Base-by-base conservation (phyloP, 2,113 vertebrate species). In the Mormoops blainvillei region DNA sequence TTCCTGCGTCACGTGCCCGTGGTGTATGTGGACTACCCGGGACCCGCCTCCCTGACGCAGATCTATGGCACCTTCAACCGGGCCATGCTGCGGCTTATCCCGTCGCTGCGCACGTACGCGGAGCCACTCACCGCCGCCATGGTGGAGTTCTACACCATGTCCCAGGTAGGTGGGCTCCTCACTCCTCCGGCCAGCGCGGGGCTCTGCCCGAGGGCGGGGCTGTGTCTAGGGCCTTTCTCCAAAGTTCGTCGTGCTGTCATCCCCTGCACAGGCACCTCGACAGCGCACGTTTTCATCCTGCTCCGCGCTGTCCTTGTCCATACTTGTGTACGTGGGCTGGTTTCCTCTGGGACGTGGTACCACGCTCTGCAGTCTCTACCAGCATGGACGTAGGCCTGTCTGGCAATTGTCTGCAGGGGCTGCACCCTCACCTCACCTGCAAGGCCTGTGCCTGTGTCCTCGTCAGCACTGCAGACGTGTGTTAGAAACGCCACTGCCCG, bases 131-230 rank as follows among this genome's bases (percentile, higher is more conserved):
- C 99, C 0, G 99, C 99, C 10, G 99, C 99, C 87, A 99, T 99
- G 99, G 99, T 99, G 45, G 99, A 99, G 97, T 99, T 99, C 98
- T 99, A 99, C 98, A 99, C 99, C 50, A 99, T 99, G 99, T 99
- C 99, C 82, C 99, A 99, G 99, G 99, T 99, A 16, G 0, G 1
- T 0, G 0, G 14, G 3, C 38, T 7, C 16, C 15, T 3, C 50
- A 0, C 11, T 0, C 7, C 2, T 45, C 11, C 3, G 0, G 22
- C 31, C 22, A 8, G 3, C 0, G 12, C 28, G 3, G 31, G 18
- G 13, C 22, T 54, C 16, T 2, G 1, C 43, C 1, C 2, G 5
- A 26, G 45, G 52, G 0, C 6, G 0, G 54, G 1, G 71, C 78
- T 63, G 61, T 12, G 28, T 28, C 16, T 1, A 1, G 26, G 31